Evolutionary conservation across 2,888 invertebrate genomes (phyloP).

Genomic region (Apodemia mormo): DNA sequence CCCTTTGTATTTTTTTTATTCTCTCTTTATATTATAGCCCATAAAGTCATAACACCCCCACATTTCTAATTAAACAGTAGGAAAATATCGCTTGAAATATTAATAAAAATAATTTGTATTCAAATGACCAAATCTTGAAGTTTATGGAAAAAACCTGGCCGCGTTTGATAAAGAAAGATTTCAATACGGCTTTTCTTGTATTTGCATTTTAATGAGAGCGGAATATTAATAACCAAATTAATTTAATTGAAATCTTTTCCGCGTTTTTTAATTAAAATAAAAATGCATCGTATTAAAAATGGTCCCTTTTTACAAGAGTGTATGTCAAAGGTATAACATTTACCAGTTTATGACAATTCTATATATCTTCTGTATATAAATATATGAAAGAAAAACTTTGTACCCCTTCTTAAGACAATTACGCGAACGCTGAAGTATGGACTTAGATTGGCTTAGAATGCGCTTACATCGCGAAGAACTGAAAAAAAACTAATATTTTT

Average conservation of each 20-base stretch:
- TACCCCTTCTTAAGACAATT: no score
- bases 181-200: conserved; percentile 28
- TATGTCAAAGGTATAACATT: no score
- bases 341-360: no score
- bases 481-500: no score
- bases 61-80: neutral
- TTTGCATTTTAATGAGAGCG: conserved; percentile 31
- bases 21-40: no score
- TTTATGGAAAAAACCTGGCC: conserved; percentile 28
- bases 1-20: no score
- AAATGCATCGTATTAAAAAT: neutral
- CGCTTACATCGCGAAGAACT: no score
- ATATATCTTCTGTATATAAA: no score
- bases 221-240: conserved; percentile 8
- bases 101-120: conserved; percentile 25
- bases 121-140: conserved; percentile 26
- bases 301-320: neutral
- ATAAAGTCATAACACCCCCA: no score
- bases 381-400: no score
- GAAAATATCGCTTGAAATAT: neutral
- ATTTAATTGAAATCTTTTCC: neutral
- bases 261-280: neutral
- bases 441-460: no score
- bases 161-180: conserved; percentile 31
- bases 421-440: no score